Conservation (phyloP, 2,797 vertebrate genomes). For the Phataginus tricuspis region DNA sequence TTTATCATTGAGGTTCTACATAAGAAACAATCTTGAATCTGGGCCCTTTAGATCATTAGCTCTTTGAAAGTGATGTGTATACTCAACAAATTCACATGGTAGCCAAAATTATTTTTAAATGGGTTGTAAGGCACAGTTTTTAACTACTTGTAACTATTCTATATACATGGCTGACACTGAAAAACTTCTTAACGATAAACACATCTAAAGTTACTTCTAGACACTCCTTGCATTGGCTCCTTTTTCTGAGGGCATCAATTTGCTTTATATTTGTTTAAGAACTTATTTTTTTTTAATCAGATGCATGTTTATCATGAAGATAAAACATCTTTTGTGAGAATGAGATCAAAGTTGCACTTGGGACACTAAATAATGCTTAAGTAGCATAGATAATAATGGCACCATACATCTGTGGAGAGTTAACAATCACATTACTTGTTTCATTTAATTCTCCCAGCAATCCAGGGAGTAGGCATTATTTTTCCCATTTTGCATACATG, state of each 20-base stretch:
- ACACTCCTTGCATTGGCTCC: background rate
- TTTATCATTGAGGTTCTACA: constrained; percentile 9
- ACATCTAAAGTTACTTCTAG: background rate
- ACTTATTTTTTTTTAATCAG: constrained; percentile 17
- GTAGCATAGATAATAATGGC: background rate
- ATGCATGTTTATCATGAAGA: constrained; percentile 4
- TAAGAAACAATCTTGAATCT: constrained; percentile 31
- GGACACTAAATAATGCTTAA: background rate
- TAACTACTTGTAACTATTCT: background rate
- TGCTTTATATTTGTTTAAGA: constrained; percentile 51
- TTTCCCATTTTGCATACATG: background rate
- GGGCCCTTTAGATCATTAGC: background rate
- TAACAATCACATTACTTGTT: background rate
- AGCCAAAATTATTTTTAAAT: constrained; percentile 47
- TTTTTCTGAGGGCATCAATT: constrained; percentile 14
- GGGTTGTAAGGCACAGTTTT: background rate
- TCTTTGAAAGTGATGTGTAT: background rate
- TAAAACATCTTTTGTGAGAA: constrained; percentile 47
- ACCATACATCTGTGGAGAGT: background rate
- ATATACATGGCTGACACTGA: background rate
- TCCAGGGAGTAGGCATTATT: background rate
- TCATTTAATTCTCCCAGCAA: background rate
- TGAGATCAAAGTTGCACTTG: background rate
- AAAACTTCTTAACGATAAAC: background rate
- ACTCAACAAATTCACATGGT: background rate